Evolutionary conservation across 1,140 invertebrate genomes (phyloP), one percentile per base, ranked within the genome.

Genomic region (Phymastichus coffea): DNA sequence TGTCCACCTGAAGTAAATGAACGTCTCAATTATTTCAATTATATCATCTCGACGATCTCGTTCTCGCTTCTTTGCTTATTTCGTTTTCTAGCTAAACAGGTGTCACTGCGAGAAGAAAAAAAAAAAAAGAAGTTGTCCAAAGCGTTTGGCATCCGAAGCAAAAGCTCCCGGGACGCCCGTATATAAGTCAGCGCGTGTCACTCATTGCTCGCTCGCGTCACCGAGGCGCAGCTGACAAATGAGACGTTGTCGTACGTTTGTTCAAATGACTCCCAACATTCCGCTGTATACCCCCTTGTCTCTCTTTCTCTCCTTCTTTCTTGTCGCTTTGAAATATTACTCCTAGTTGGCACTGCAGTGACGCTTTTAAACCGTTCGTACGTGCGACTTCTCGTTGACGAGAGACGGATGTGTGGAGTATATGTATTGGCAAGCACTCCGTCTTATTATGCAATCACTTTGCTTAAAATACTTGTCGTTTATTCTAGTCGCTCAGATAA

Each of bases 161-260:
- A n/a, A n/a, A n/a, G n/a, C n/a, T n/a, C n/a, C n/a, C n/a, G n/a
- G n/a, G n/a, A n/a, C n/a, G 30, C 49, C 47, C 20, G n/a, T 37
- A 30, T 20, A 19, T 30, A 40, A 40, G 33, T 53, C 47, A 28
- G 14, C 49, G 52, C 51, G 51, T 73, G 70, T 75, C 73, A 71
- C 70, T 76, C 70, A 64, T 70, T 69, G 66, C 61, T 59, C 65
- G 68, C 65, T 69, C 71, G 74, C n/a, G 10, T 4, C 17, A 22
- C n/a, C n/a, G n/a, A n/a, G n/a, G n/a, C 67, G 57, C 54, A 52
- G 65, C 66, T 77, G 77, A 80, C 77, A 78, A 78, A 80, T 77
- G 76, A 78, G 71, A 72, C 70, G 75, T 78, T 77, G 77, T 77
- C 76, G 67, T 72, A 65, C 70, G 73, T 74, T 76, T 74, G 76